phyloP scores from a whole-genome alignment of 2,797 vertebrate genomes.

The Scleropages formosus region DNA sequence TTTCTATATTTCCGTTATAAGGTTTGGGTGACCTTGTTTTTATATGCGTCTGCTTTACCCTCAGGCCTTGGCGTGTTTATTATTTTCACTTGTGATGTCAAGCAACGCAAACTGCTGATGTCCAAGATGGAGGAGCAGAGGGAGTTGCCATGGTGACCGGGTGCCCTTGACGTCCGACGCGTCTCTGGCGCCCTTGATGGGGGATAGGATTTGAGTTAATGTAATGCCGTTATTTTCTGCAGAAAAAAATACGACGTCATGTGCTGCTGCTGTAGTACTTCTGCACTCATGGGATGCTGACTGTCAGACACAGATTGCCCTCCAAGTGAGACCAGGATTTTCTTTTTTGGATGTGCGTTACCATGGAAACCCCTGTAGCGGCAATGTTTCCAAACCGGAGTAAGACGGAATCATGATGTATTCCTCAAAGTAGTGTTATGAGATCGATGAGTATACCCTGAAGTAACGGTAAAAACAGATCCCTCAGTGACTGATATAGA shows the following conservation, averaged over 20 bases:
- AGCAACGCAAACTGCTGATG: conserved; percentile 26
- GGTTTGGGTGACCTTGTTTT: not conserved
- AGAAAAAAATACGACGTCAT: conserved; percentile 4
- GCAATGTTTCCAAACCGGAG: conserved; percentile 1
- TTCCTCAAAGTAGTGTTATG: conserved; percentile 13
- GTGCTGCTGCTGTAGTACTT: not conserved
- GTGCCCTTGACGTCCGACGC: conserved; percentile 26
- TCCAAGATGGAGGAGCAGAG: conserved; percentile 13
- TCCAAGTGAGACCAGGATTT: conserved; percentile 18
- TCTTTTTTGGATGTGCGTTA: conserved; percentile 22
- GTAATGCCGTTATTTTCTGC: conserved; percentile 23
- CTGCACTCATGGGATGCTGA: conserved; percentile 11
- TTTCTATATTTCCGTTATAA: not conserved
- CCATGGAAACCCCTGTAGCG: conserved; percentile 29
- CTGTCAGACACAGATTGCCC: conserved; percentile 29
- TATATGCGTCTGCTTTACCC: not conserved
- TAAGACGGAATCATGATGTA: not conserved
- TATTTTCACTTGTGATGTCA: conserved; percentile 21
- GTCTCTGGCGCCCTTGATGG: conserved; percentile 31
- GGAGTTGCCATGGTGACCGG: conserved; percentile 32
- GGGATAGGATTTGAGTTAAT: conserved; percentile 18
- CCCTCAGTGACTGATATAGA: conserved; percentile 7
- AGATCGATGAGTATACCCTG: conserved; percentile 8
- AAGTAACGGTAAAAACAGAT: not conserved
- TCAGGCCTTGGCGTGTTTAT: not conserved